Conservation (phyloP, 1,140 invertebrate genomes). For the Alviniconcha marisindica region DNA sequence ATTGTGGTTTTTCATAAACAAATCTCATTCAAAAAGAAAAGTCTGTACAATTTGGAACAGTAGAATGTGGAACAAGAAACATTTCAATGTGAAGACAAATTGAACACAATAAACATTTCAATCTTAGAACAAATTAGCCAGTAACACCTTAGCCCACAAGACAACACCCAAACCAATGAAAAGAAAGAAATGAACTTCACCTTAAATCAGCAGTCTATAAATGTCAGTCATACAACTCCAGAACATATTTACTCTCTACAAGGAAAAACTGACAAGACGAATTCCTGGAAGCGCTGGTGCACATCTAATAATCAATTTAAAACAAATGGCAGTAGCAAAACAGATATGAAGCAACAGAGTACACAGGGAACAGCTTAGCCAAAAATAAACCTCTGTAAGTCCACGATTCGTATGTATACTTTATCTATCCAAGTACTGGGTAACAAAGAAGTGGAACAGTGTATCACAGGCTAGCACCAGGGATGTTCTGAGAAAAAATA, state of each 20-base stretch:
- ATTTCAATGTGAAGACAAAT: neutral
- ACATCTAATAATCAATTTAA: neutral
- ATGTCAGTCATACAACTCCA: neutral
- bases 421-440: neutral
- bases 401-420: too few relatives aligned
- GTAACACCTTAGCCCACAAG: too few relatives aligned
- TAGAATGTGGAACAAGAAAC: neutral
- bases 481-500: neutral
- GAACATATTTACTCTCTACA: too few relatives aligned
- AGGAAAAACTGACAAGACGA: neutral
- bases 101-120: neutral
- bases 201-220: neutral
- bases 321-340: neutral
- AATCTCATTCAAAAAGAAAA: slow-evolving; percentile 1
- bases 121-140: too few relatives aligned
- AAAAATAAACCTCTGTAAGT: too few relatives aligned
- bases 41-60: slow-evolving; percentile 4
- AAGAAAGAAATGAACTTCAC: neutral
- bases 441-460: neutral
- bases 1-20: slow-evolving; percentile 3
- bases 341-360: too few relatives aligned
- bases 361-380: too few relatives aligned
- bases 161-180: neutral
- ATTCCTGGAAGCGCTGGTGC: too few relatives aligned
- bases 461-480: neutral